Evolutionary conservation across 1,140 invertebrate species (phyloP).

Genomic region (Heliconius melpomene): DNA sequence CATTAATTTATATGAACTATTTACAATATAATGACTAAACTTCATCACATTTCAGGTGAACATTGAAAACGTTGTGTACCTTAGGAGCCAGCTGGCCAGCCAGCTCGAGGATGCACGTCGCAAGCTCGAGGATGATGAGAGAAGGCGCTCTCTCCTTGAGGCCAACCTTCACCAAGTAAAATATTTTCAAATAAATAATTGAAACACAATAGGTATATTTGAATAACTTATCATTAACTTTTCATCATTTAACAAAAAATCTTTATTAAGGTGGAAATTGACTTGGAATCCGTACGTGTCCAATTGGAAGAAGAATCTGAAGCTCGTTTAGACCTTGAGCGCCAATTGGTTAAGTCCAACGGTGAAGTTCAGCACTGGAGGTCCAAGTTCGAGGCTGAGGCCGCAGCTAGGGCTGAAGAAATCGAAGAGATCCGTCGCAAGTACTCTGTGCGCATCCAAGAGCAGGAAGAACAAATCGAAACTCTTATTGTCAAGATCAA

Average conservation of each 20-base stretch:
- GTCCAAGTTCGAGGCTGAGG: conserved; percentile 96
- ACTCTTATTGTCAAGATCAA: conserved; percentile 94
- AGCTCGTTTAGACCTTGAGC: conserved; percentile 95
- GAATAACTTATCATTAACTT: not conserved
- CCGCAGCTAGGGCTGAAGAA: conserved; percentile 94
- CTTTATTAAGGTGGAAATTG: conserved; percentile 89
- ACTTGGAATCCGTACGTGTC: conserved; percentile 94
- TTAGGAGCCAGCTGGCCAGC: conserved; percentile 92
- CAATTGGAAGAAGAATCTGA: conserved; percentile 98
- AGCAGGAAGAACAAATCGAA: conserved; percentile 98
- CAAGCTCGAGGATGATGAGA: conserved; percentile 96
- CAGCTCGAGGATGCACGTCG: conserved; percentile 96
- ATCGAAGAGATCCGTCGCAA: conserved; percentile 96
- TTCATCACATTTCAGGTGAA: conserved; percentile 84
- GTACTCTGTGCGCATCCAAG: conserved; percentile 94
- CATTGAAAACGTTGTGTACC: conserved; percentile 94
- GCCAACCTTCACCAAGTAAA: conserved; percentile 91
- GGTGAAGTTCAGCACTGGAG: conserved; percentile 94
- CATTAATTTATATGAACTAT: not conserved
- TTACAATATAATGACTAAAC: not conserved
- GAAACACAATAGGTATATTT: not conserved
- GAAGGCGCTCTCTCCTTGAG: conserved; percentile 93
- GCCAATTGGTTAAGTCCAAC: conserved; percentile 95
- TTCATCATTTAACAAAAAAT: not conserved
- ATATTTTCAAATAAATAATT: not conserved